Percentiles rank a stretch among this genome's conserved stretches.
Evolutionary conservation across 1,140 invertebrate genomes (phyloP).

Genomic region (Colletes latitarsis): DNA sequence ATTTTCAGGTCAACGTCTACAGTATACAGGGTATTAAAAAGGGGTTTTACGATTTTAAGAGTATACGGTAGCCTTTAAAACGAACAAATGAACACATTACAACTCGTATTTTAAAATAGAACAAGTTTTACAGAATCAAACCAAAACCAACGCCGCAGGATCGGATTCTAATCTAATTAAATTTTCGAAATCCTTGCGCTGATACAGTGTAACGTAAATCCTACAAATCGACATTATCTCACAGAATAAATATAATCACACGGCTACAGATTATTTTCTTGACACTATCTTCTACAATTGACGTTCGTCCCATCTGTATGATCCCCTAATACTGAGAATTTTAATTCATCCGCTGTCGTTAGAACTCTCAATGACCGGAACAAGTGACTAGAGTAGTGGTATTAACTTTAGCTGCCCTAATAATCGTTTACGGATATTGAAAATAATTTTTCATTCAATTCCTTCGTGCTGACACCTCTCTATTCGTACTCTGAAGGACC

Average conservation of each 20-base stretch:
- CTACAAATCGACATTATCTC: not conserved
- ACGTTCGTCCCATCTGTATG: not conserved
- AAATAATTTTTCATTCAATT: slow-evolving; percentile 15
- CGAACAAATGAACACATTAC: too few species aligned
- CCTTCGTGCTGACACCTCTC: not conserved
- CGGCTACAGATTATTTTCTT: not conserved
- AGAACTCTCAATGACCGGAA: not conserved
- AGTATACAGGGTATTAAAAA: not conserved
- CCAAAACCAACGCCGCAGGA: too few species aligned
- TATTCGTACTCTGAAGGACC: not conserved
- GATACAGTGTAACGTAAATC: not conserved
- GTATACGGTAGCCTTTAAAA: too few species aligned
- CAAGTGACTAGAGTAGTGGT: slow-evolving; percentile 22
- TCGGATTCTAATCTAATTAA: too few species aligned
- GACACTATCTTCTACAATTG: not conserved
- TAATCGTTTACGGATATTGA: slow-evolving; percentile 5
- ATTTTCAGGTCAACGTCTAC: not conserved
- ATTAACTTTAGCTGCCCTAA: not conserved
- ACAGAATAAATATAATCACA: not conserved
- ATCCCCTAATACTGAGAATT: slow-evolving; percentile 29
- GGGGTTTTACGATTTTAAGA: too few species aligned
- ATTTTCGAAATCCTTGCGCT: not conserved
- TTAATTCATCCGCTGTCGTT: not conserved
- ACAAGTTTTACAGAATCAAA: too few species aligned
- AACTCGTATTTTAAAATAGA: too few species aligned